Base-by-base conservation (phyloP, 2,888 invertebrate genomes). In the Caenorhabditis sp. region DNA sequence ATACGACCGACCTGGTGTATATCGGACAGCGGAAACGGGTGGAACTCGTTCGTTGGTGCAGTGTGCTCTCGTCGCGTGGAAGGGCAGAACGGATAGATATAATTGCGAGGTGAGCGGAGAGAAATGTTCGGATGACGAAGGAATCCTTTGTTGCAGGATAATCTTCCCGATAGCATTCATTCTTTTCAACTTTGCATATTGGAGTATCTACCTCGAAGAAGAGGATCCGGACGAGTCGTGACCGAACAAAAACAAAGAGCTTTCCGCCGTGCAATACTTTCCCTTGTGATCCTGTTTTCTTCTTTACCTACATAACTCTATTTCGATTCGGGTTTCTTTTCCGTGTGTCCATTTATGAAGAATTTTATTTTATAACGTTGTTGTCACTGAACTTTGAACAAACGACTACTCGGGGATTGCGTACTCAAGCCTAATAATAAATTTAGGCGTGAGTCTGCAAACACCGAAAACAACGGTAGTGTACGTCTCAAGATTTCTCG, bases 121-220 rank as follows among this genome's bases (percentile, higher is more conserved):
- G 2, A 6, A n/a, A 13, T 20, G 11, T 32, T 71, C 56, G 37
- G 11, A 2, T 45, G 15, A 11, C n/a, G 22, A 37, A 39, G 9
- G 9, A 9, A n/a, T 22, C 9, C 9, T 50, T 8, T 15, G 30
- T 74, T 86, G 62, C 79, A 86, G 88, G 66, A 84, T 88, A 55
- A 79, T 88, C 20, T 87, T 89, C 61, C 88, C 88, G 6, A 58
- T 86, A 24, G 85, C 86, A 27, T 89, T 89, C 68, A 78, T 86
- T 26, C 46, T 87, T 41, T 89, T 89, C 83, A 89, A 89, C 61
- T 78, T 87, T 39, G 87, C 86, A 53, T 89, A 89, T 59, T 89
- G 89, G 89, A 83, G 82, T 27, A 78, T 86, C 45, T 88, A 88
- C 72, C 78, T 87, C 61, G 84, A 85, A 41, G 83, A 85, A 50